Evolutionary conservation across 2,113 vertebrate species (phyloP), one percentile per base, ranked within the genome.

Genomic region (Anthoscopus minutus): DNA sequence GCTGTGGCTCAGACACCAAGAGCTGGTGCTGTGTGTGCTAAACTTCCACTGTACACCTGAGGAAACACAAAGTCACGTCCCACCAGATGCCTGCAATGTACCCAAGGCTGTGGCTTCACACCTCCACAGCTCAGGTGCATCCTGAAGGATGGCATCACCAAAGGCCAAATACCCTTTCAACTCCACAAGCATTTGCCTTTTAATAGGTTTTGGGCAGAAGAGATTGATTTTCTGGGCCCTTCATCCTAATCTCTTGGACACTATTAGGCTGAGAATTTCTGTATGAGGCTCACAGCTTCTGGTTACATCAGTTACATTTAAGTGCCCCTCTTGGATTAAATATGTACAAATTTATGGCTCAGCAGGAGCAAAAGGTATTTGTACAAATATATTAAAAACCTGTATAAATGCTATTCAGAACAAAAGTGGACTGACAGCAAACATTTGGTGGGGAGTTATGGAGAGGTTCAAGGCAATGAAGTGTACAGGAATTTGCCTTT

Each of bases 361-460:
- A 81, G 42, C 8, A n/a, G 47, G 33, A 62, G 11, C 3, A 84
- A 85, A 72, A 72, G 5, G 2, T 48, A 25, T 27, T n/a, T 50
- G 7, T 38, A 58, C n/a, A 35, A 79, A n/a, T 48, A 51, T 28
- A 58, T 72, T 14, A 89, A 74, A 64, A 25, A 42, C 7, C 8
- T 31, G 35, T 40, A 44, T 11, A 78, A 85, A 58, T 15, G 35
- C 9, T 40, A 37, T 35, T 65, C 16, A 51, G 45, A 70, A 37
- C 37, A 21, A 81, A 92, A 87, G 58, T 7, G 38, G 33, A 81
- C 30, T 61, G 54, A 40, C 5, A 82, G 20, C 12, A 84, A 24
- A 25, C 6, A 33, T 4, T 3, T 2, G 0, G 6, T 54, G 28
- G 9, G n/a, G 14, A 76, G 6, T 23, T 79, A 58, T 9, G 8